Evolutionary conservation across 2,797 vertebrate species (phyloP).

Genomic region (Ataeniobius toweri): DNA sequence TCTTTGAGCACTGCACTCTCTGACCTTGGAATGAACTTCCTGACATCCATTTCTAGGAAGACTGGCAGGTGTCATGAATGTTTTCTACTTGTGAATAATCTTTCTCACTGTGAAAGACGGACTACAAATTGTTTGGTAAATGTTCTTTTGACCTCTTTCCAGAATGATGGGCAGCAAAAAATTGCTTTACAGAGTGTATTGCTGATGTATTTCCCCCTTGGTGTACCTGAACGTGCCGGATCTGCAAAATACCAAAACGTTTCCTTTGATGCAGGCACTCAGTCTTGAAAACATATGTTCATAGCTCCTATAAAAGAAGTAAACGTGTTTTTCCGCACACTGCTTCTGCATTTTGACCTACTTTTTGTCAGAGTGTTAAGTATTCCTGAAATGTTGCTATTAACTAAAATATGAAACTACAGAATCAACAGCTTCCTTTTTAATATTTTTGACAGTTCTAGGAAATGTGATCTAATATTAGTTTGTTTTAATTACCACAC

Average conservation of each 20-base stretch:
- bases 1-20: not conserved
- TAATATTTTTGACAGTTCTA: not conserved
- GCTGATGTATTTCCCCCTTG: not conserved
- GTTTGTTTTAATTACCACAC: not conserved
- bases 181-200: not conserved
- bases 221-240: not conserved
- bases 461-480: not conserved
- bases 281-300: not conserved
- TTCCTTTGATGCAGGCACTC: not conserved
- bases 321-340: not conserved
- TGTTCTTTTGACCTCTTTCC: not conserved
- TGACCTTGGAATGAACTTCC: conserved; percentile 5
- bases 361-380: not conserved
- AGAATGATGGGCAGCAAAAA: not conserved
- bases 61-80: conserved; percentile 8
- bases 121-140: conserved; percentile 5
- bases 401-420: not conserved
- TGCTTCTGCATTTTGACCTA: not conserved
- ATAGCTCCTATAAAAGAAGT: not conserved
- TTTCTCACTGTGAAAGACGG: not conserved
- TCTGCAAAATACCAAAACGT: not conserved
- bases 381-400: not conserved
- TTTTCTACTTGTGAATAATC: conserved; percentile 9
- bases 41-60: conserved; percentile 3
- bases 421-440: not conserved